Evolutionary conservation across 2,113 vertebrate species (phyloP).

Genomic region (Cephalopholis sonnerati): DNA sequence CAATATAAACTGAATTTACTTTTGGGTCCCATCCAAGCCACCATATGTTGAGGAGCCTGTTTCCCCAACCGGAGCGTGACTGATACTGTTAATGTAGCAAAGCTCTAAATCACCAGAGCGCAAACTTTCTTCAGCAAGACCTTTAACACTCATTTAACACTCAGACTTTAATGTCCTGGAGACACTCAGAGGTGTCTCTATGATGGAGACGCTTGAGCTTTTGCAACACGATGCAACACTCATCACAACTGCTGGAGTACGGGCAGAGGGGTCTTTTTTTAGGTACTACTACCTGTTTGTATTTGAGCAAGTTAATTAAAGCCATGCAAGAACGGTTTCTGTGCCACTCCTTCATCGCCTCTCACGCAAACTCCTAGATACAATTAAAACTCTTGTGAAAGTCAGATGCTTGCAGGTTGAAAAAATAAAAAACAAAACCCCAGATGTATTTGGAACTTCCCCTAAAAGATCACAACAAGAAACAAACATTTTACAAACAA

Average conservation of each 20-base stretch:
- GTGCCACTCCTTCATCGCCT: neutral
- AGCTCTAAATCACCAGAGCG: conserved; percentile 72
- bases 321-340: neutral
- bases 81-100: conserved; percentile 80
- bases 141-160: conserved; percentile 64
- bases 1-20: conserved; percentile 80
- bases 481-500: neutral
- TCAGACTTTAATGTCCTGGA: conserved; percentile 36
- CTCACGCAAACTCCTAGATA: neutral
- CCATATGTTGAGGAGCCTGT: conserved; percentile 72
- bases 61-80: conserved; percentile 72
- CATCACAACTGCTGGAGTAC: neutral
- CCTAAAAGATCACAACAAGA: neutral
- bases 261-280: neutral
- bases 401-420: neutral
- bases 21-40: conserved; percentile 74
- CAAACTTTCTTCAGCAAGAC: conserved; percentile 53
- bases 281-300: conserved; percentile 11
- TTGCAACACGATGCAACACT: neutral
- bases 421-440: too few relatives aligned
- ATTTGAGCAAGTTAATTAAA: conserved; percentile 4
- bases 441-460: too few relatives aligned
- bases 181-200: conserved; percentile 30
- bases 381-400: conserved; percentile 27
- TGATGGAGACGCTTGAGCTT: conserved; percentile 34